Evolutionary conservation across 2,797 vertebrate genomes (phyloP).

Genomic region (Pagetopsis macropterus): DNA sequence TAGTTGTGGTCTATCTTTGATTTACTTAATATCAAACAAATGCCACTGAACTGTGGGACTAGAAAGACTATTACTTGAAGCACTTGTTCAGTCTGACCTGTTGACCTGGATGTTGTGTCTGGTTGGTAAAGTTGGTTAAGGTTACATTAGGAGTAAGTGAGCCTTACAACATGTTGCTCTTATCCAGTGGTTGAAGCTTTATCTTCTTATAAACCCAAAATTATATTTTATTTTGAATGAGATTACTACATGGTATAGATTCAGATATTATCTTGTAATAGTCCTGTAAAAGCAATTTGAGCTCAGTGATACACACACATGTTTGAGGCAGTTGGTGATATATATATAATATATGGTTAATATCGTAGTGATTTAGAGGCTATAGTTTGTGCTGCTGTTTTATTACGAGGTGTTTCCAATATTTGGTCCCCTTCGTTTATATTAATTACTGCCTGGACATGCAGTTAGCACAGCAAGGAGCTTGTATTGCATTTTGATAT

Average conservation of each 20-base stretch:
- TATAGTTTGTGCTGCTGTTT: not conserved
- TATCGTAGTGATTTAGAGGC: not conserved
- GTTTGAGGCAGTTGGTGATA: not conserved
- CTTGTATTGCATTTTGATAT: not conserved
- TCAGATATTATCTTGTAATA: no score
- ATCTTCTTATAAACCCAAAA: not conserved
- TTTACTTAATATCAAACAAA: not conserved
- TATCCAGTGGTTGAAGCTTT: not conserved
- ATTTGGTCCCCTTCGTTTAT: not conserved
- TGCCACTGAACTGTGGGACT: no score
- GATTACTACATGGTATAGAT: not conserved
- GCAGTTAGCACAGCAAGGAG: not conserved
- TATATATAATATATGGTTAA: not conserved
- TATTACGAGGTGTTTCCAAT: not conserved
- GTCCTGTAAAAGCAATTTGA: fast-evolving
- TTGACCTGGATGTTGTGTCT: conserved; percentile 65
- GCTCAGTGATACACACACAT: not conserved
- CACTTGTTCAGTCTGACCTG: conserved; percentile 59
- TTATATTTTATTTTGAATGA: no score
- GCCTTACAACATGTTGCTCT: not conserved
- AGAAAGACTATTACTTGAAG: conserved; percentile 3
- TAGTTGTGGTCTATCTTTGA: not conserved
- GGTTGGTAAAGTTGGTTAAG: conserved; percentile 13
- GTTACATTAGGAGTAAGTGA: conserved; percentile 33
- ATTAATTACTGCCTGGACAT: not conserved